Conservation (phyloP, 2,113 vertebrate genomes). For the Indicator maculatus region DNA sequence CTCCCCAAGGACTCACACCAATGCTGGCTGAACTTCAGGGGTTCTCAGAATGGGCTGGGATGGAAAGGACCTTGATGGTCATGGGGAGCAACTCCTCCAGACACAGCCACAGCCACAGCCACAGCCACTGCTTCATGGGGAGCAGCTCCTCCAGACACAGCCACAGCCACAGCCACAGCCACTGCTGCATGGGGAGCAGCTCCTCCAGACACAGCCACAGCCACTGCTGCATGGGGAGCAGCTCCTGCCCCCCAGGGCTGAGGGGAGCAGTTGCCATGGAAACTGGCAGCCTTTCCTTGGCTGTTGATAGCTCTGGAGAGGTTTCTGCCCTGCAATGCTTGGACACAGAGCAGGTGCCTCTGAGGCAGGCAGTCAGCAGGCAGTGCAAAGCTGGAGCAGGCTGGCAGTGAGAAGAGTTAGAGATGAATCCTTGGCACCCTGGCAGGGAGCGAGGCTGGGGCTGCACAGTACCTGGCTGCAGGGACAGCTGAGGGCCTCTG, state of each 20-base stretch:
- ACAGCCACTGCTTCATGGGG: too few relatives aligned
- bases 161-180: too few relatives aligned
- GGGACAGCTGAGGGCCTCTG: not conserved
- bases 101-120: too few relatives aligned
- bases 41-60: too few relatives aligned
- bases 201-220: too few relatives aligned
- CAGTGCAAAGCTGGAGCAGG: slow-evolving; percentile 12
- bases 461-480: not conserved
- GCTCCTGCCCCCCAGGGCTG: slow-evolving; percentile 40
- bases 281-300: slow-evolving; percentile 55
- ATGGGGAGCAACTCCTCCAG: too few relatives aligned
- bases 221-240: not conserved
- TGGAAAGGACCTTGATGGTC: too few relatives aligned
- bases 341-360: slow-evolving; percentile 66
- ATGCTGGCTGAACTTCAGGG: not conserved
- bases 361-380: slow-evolving; percentile 51
- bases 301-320: slow-evolving; percentile 63
- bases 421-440: not conserved
- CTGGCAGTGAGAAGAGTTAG: slow-evolving; percentile 48
- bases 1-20: not conserved
- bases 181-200: too few relatives aligned
- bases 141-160: too few relatives aligned
- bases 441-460: not conserved
- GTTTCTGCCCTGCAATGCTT: slow-evolving; percentile 44
- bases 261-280: slow-evolving; percentile 61